Percentiles rank a stretch among this genome's conserved stretches.
phyloP scores from a whole-genome alignment of 2,797 vertebrate genomes.

The Microcaecilia unicolor region DNA sequence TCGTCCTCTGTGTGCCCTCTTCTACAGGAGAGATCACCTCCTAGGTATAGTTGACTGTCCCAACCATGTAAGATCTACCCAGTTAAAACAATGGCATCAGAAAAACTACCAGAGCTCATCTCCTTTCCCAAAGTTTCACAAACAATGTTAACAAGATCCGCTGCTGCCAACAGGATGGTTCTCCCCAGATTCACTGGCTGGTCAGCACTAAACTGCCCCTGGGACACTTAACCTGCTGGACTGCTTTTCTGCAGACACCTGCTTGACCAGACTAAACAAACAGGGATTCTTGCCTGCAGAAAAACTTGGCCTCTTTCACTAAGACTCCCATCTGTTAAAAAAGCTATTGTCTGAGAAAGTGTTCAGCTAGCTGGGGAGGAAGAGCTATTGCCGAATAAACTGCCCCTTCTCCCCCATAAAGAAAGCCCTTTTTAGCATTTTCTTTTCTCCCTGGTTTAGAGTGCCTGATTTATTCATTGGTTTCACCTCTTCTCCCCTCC shows the following conservation, averaged over 20 bases:
- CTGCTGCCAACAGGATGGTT: constrained; percentile 28
- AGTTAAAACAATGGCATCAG: constrained; percentile 4
- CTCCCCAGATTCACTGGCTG: constrained; percentile 5
- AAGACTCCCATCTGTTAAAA: constrained; percentile 91
- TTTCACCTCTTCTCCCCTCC: constrained; percentile 73
- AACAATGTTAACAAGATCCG: constrained; percentile 13
- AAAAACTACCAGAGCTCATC: neutral
- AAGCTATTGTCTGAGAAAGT: constrained; percentile 79
- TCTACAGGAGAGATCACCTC: neutral
- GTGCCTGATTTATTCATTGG: constrained; percentile 97
- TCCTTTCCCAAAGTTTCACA: constrained; percentile 7
- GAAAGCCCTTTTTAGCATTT: constrained; percentile 81
- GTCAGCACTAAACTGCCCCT: constrained; percentile 26
- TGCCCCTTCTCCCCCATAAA: constrained; percentile 58
- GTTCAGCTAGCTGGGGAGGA: constrained; percentile 71
- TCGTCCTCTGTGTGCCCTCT: neutral
- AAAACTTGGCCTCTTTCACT: constrained; percentile 70
- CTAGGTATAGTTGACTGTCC: neutral
- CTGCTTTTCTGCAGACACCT: constrained; percentile 69
- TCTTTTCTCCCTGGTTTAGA: constrained; percentile 63
- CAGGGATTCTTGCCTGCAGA: constrained; percentile 67
- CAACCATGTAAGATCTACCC: neutral
- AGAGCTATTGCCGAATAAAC: constrained; percentile 43
- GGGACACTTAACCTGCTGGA: constrained; percentile 51
- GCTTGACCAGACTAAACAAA: constrained; percentile 72